Evolutionary conservation across 2,113 vertebrate genomes (phyloP), one percentile per base, ranked within the genome.

Genomic region (Heterocephalus glaber): DNA sequence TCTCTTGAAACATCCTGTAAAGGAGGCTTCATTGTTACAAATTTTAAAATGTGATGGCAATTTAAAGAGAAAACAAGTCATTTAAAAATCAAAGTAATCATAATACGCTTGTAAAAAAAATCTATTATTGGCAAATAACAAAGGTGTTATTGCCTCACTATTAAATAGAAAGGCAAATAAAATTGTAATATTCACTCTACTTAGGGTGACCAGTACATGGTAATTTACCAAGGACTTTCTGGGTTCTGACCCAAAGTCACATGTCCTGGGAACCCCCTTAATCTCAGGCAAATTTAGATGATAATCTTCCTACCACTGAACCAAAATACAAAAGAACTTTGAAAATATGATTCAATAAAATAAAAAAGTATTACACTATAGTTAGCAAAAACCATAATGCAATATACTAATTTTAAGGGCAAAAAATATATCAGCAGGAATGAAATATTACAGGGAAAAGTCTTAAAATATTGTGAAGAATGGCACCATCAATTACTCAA

Each of bases 1-100:
- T 96, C 82, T 66, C 54, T 89, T 94, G 70, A 30, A 85, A 84
- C 28, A 35, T 5, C 7, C 17, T 86, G 11, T 7, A 56, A 44
- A 82, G 52, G 76, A 94, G 16, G 20, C n/a, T 26, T 81, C 35
- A 14, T 19, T 72, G 56, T 92, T 89, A 85, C 58, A 97, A 30
- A 66, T 11, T 97, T 97, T 95, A 74, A 92, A 97, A 89, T 54
- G 82, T 2, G 54, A 14, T 28, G 54, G 3, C 76, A 84, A 96
- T 95, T 97, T 94, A 90, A 94, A 92, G 8, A 93, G 90, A 96
- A 97, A 97, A 89, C 33, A 83, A 10, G 65, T 70, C 52, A 87
- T 70, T 93, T 80, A 82, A 94, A n/a, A 96, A 90, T 16, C 7
- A 41, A 86, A 96, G 54, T 38, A 68, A 76, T 79, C 49, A 83